Evolutionary conservation across 2,888 invertebrate genomes (phyloP).

Genomic region (Campoletis raptor): DNA sequence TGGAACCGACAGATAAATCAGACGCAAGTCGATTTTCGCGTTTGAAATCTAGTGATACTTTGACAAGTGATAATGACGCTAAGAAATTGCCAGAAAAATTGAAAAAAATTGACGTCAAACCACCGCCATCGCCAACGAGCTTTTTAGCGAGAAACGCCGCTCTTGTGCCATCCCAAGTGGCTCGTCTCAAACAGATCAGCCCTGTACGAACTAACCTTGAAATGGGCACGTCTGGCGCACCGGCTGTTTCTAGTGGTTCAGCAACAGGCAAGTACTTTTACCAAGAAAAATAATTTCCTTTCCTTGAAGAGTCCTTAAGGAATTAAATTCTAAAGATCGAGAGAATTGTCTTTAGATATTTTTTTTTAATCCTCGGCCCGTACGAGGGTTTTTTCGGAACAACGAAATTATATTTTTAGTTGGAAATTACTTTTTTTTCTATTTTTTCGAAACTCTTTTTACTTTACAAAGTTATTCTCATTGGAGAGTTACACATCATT

Average conservation of each 20-base stretch:
- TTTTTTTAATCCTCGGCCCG: neutral
- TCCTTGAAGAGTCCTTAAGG: neutral
- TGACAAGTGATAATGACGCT: conserved; percentile 21
- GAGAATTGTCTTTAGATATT: neutral
- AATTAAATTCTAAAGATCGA: neutral
- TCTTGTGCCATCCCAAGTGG: conserved; percentile 78
- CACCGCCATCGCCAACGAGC: conserved; percentile 73
- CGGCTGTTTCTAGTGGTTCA: conserved; percentile 75
- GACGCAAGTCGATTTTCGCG: conserved; percentile 37
- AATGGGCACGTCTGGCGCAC: conserved; percentile 43
- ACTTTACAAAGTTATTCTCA: too few species aligned
- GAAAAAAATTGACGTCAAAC: conserved; percentile 77
- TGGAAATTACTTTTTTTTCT: neutral
- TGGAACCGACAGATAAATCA: conserved; percentile 65
- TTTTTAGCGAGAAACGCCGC: conserved; percentile 77
- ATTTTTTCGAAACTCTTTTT: neutral
- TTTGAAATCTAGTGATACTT: conserved; percentile 43
- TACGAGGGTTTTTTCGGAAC: neutral
- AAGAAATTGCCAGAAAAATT: conserved; percentile 75
- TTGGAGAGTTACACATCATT: too few species aligned
- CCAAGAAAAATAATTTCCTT: neutral
- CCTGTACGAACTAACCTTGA: conserved; percentile 53
- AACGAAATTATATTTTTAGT: neutral
- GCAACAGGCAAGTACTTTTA: conserved; percentile 79
- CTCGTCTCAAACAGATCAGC: conserved; percentile 75